Evolutionary conservation across 2,797 vertebrate species (phyloP).

Genomic region (Etheostoma perlongum): DNA sequence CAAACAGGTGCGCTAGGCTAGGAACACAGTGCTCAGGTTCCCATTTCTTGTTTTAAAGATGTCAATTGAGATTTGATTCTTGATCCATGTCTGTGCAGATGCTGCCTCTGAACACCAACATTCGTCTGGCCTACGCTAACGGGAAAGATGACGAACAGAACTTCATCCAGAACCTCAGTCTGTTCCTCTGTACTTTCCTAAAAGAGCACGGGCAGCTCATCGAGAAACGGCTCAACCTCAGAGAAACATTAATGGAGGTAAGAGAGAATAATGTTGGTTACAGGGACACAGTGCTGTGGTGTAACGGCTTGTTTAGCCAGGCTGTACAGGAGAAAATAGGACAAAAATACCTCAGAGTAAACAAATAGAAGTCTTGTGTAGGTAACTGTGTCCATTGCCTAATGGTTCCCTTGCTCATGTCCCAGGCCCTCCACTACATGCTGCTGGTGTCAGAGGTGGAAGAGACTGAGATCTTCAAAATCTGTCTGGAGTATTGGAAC

Average conservation of each 20-base stretch:
- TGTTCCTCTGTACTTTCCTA: conserved; percentile 97
- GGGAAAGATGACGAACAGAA: conserved; percentile 98
- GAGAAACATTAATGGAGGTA: conserved; percentile 97
- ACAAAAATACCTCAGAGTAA: not conserved
- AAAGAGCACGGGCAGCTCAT: conserved; percentile 97
- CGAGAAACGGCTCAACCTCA: conserved; percentile 93
- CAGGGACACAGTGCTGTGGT: not conserved
- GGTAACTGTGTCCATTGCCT: too few species aligned
- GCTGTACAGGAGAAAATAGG: not conserved
- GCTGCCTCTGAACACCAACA: conserved; percentile 98
- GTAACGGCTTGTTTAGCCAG: not conserved
- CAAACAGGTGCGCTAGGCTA: conserved; percentile 87
- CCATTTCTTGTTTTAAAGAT: not conserved
- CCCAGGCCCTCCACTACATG: conserved; percentile 86
- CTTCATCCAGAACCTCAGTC: conserved; percentile 97
- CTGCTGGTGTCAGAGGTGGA: conserved; percentile 97
- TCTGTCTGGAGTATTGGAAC: conserved; percentile 98
- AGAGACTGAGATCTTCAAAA: conserved; percentile 98
- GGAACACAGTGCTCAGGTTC: not conserved
- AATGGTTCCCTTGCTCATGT: not conserved
- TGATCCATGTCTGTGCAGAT: conserved; percentile 80
- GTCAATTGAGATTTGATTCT: not conserved
- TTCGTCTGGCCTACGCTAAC: conserved; percentile 94
- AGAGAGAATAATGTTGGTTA: conserved; percentile 17
- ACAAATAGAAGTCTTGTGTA: not conserved